Conservation (phyloP, 2,888 invertebrate species). For the Nebria brevicollis region DNA sequence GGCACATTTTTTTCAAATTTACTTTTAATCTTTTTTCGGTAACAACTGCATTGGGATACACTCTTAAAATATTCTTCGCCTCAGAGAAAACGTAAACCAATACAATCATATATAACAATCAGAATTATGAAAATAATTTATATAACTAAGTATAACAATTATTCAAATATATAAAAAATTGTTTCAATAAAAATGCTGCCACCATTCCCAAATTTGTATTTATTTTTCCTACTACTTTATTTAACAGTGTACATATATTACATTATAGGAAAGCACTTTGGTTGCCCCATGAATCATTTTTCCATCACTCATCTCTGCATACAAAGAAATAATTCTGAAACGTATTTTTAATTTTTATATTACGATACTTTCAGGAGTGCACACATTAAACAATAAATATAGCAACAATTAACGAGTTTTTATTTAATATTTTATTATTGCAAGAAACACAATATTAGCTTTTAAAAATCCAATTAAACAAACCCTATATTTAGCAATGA, state of each 20-base stretch:
- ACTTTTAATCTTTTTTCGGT: slow-evolving; percentile 52
- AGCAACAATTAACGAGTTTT: too few relatives aligned
- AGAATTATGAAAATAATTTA: background rate
- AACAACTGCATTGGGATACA: slow-evolving; percentile 49
- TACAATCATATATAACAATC: too few relatives aligned
- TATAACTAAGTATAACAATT: background rate
- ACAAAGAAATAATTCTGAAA: slow-evolving; percentile 51
- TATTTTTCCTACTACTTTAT: background rate
- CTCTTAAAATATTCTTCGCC: slow-evolving; percentile 47
- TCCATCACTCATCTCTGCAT: slow-evolving; percentile 51
- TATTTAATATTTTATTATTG: too few relatives aligned
- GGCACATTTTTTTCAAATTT: slow-evolving; percentile 51
- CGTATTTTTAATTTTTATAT: slow-evolving; percentile 50
- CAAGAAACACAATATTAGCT: too few relatives aligned
- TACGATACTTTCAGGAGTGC: slow-evolving; percentile 20
- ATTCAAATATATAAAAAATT: background rate
- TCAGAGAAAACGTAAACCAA: background rate
- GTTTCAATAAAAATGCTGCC: too few relatives aligned
- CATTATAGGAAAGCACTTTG: slow-evolving; percentile 52
- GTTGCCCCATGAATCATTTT: slow-evolving; percentile 51
- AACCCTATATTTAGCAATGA: background rate
- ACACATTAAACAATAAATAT: background rate
- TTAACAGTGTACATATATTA: slow-evolving; percentile 48
- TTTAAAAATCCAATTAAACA: background rate
- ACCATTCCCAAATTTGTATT: background rate